Conservation (phyloP, 2,888 invertebrate genomes). For the Nesidiocoris tenuis region DNA sequence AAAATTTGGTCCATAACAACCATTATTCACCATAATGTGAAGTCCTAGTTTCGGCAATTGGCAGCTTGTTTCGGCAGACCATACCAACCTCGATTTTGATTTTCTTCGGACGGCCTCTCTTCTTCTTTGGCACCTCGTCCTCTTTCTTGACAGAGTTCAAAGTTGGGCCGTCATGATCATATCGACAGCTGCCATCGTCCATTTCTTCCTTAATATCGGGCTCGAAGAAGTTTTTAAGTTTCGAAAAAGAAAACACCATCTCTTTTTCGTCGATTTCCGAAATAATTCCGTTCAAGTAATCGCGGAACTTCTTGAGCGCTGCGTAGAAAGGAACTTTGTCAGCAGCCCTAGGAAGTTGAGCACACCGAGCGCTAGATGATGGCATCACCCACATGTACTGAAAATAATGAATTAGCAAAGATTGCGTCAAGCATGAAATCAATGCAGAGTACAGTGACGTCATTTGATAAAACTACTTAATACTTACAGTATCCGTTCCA, state of each 20-base stretch:
- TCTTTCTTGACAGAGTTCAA: slow-evolving; percentile 52
- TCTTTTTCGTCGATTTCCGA: slow-evolving; percentile 82
- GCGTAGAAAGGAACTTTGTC: slow-evolving; percentile 98
- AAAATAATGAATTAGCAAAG: too few relatives aligned
- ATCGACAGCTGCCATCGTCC: slow-evolving; percentile 51
- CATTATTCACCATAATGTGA: too few relatives aligned
- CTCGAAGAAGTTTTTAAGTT: slow-evolving; percentile 65
- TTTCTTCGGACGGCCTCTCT: slow-evolving; percentile 85
- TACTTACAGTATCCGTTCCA: slow-evolving; percentile 87
- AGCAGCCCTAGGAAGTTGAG: slow-evolving; percentile 93
- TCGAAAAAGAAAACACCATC: slow-evolving; percentile 77
- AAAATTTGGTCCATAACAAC: too few relatives aligned
- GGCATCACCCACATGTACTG: slow-evolving; percentile 99
- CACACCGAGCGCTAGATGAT: slow-evolving; percentile 94
- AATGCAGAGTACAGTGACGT: too few relatives aligned
- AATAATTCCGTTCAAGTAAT: slow-evolving; percentile 85
- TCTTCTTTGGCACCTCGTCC: slow-evolving; percentile 72
- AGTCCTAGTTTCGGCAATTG: too few relatives aligned
- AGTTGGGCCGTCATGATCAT: slow-evolving; percentile 46
- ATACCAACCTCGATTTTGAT: slow-evolving; percentile 70
- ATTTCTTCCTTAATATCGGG: slow-evolving; percentile 58
- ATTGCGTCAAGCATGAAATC: not conserved
- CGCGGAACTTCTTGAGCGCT: slow-evolving; percentile 91
- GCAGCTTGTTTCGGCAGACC: too few relatives aligned
- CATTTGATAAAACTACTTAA: not conserved